phyloP scores from a whole-genome alignment of 1,140 invertebrate species.

The Drosophila kohkoa region DNA sequence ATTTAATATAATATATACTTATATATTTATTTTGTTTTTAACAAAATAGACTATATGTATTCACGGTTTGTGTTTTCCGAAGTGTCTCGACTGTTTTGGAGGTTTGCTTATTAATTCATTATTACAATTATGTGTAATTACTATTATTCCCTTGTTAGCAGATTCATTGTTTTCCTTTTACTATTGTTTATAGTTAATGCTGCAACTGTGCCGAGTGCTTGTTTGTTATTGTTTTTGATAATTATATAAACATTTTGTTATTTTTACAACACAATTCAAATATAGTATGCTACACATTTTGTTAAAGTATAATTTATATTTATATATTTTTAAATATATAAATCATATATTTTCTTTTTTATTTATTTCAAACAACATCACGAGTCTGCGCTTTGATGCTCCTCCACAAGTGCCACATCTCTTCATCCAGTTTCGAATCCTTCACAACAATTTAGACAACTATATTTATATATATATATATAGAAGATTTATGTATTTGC shows the following conservation, averaged over 20 bases:
- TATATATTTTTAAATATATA: conserved; percentile 41
- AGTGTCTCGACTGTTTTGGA: not conserved
- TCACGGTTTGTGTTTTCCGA: conserved; percentile 11
- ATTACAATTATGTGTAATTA: not conserved
- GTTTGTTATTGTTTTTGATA: conserved; percentile 43
- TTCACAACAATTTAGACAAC: conserved; percentile 47
- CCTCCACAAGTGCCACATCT: conserved; percentile 24
- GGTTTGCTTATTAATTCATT: conserved; percentile 9
- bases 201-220: conserved; percentile 32
- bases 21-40: conserved; percentile 56
- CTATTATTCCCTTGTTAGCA: conserved; percentile 36
- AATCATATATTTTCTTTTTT: conserved; percentile 28
- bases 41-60: conserved; percentile 59
- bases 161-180: not conserved
- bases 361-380: conserved; percentile 73
- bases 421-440: not conserved
- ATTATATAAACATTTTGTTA: conserved; percentile 45
- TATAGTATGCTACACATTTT: conserved; percentile 66
- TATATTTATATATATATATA: not conserved
- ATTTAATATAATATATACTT: conserved; percentile 18
- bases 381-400: conserved; percentile 76
- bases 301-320: conserved; percentile 56
- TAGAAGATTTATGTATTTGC: conserved; percentile 20
- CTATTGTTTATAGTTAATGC: conserved; percentile 6
- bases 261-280: conserved; percentile 58